Evolutionary conservation across 2,797 vertebrate species (phyloP).

Genomic region (Peromyscus nudipes): DNA sequence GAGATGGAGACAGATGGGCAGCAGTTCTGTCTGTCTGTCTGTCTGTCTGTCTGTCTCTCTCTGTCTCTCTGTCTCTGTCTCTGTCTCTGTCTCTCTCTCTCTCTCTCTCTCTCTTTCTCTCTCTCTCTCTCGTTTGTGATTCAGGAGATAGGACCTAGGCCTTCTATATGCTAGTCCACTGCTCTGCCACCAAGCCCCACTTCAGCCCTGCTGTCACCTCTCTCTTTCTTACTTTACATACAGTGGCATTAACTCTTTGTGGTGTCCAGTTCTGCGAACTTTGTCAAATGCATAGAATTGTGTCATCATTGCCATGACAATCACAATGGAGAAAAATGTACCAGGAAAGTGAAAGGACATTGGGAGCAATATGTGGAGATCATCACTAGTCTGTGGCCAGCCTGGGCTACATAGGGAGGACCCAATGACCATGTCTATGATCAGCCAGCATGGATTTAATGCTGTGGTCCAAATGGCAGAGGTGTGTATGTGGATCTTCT

Average conservation of each 20-base stretch:
- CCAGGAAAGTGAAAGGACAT: background rate
- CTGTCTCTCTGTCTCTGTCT: no score
- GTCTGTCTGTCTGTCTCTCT: background rate
- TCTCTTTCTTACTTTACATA: background rate
- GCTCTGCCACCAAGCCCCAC: background rate
- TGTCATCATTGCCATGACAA: background rate
- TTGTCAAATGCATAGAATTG: background rate
- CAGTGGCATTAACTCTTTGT: background rate
- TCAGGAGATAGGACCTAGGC: background rate
- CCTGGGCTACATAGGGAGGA: background rate
- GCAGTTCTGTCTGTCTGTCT: background rate
- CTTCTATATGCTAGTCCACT: background rate
- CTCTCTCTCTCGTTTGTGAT: background rate
- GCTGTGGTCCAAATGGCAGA: background rate
- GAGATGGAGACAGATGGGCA: no score
- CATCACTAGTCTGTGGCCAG: background rate
- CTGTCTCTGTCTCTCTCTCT: background rate
- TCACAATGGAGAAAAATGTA: background rate
- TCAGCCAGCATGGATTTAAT: background rate
- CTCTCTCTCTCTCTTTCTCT: background rate
- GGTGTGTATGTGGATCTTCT: background rate
- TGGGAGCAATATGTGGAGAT: background rate
- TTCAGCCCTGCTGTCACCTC: background rate
- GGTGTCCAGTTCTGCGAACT: background rate
- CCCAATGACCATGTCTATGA: background rate